Conservation (phyloP, 2,113 vertebrate genomes). For the Petaurus breviceps region DNA sequence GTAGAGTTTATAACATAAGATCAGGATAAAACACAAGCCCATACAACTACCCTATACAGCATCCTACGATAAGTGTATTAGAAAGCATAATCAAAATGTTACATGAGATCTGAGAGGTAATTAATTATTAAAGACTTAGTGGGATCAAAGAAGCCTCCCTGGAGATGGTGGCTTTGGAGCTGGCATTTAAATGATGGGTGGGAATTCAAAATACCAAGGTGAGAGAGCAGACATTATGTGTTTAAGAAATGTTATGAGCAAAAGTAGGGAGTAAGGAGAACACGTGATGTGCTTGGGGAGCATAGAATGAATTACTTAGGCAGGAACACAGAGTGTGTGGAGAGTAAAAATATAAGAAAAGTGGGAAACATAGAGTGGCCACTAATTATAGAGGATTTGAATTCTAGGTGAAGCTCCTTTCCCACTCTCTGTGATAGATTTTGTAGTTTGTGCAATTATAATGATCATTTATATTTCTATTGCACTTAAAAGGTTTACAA, state of each 20-base stretch:
- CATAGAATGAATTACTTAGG: background rate
- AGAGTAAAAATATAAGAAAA: background rate
- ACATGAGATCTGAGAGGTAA: background rate
- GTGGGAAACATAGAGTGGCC: background rate
- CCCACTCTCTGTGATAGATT: background rate
- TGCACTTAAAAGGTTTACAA: background rate
- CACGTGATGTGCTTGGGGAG: background rate
- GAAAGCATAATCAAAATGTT: background rate
- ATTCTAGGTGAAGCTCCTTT: background rate
- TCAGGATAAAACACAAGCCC: background rate
- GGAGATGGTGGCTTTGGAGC: background rate
- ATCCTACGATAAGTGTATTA: background rate
- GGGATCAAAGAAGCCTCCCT: background rate
- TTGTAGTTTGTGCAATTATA: background rate
- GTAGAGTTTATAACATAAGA: background rate
- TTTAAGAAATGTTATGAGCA: background rate
- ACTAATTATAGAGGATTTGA: background rate
- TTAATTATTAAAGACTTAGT: background rate
- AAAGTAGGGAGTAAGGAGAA: background rate
- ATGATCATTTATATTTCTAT: background rate
- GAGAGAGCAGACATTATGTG: background rate
- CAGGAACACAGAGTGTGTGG: background rate
- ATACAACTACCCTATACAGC: background rate
- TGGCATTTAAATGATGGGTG: background rate
- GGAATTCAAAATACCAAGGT: background rate